Evolutionary conservation across 2,113 vertebrate species (phyloP).

Genomic region (Dryoscopus gambensis): DNA sequence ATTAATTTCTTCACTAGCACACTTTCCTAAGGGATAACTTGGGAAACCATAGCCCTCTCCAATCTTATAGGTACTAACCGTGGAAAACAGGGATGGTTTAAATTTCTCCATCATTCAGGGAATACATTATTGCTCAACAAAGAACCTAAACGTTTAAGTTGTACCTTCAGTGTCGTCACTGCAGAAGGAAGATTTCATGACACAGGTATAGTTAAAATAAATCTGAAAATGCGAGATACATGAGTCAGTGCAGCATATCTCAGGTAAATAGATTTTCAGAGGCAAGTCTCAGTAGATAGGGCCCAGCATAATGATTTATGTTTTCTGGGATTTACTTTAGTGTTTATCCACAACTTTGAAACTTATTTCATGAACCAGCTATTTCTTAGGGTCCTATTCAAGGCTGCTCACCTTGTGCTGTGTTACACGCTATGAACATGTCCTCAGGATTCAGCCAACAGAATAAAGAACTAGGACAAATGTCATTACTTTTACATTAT

Average conservation of each 20-base stretch:
- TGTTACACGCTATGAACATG: not conserved
- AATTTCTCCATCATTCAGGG: not conserved
- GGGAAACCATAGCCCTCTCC: not conserved
- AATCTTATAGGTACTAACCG: not conserved
- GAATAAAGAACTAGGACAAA: not conserved
- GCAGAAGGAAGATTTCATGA: not conserved
- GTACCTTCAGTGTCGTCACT: not conserved
- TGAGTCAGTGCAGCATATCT: not conserved
- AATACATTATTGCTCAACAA: not conserved
- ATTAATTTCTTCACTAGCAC: not conserved
- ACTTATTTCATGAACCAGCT: not conserved
- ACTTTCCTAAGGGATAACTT: not conserved
- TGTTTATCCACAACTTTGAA: not conserved
- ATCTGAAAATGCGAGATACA: not conserved
- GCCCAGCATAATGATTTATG: accelerated
- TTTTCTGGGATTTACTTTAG: not conserved
- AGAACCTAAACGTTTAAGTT: not conserved
- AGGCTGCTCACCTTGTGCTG: not conserved
- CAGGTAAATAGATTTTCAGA: not conserved
- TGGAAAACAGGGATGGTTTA: not conserved
- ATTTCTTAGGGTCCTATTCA: not conserved
- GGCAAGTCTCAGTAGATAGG: not conserved
- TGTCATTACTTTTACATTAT: not conserved
- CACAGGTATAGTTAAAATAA: not conserved
- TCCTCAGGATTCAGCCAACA: not conserved